These are phyloP conservation scores for Ridgeia piscesae DNA, from an alignment of 1,140 invertebrate genomes.

Conservation along the genomic window DNA sequence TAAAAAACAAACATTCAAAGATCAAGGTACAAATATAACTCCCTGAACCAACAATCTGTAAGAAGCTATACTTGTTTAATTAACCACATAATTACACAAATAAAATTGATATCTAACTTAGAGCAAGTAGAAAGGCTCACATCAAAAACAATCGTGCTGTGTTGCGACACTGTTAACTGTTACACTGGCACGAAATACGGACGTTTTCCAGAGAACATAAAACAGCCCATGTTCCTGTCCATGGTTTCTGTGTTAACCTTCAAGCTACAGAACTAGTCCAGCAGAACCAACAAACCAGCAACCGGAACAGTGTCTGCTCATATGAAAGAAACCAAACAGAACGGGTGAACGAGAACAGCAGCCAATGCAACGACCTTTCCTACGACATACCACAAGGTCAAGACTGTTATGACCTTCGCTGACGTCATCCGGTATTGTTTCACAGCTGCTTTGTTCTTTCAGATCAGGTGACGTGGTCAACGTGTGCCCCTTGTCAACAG, in stretches of 20 bases:
- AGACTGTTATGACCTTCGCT: background rate
- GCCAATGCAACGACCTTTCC: background rate
- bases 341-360: background rate
- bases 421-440: background rate
- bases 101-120: too few relatives aligned
- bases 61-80: too few relatives aligned
- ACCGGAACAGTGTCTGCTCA: background rate
- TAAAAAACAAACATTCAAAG: too few relatives aligned
- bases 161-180: background rate
- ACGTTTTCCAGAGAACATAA: background rate
- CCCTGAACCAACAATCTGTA: too few relatives aligned
- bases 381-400: background rate
- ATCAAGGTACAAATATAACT: too few relatives aligned
- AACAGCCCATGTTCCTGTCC: background rate
- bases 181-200: too few relatives aligned
- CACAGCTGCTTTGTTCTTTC: background rate
- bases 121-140: background rate
- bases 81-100: too few relatives aligned
- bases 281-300: background rate
- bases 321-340: background rate
- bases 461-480: background rate
- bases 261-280: background rate
- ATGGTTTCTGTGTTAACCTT: background rate
- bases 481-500: background rate
- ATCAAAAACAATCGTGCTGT: background rate